These are phyloP conservation scores for Rugalucina vietnamica DNA, from an alignment of 2,888 invertebrate species.

Conservation along the genomic window DNA sequence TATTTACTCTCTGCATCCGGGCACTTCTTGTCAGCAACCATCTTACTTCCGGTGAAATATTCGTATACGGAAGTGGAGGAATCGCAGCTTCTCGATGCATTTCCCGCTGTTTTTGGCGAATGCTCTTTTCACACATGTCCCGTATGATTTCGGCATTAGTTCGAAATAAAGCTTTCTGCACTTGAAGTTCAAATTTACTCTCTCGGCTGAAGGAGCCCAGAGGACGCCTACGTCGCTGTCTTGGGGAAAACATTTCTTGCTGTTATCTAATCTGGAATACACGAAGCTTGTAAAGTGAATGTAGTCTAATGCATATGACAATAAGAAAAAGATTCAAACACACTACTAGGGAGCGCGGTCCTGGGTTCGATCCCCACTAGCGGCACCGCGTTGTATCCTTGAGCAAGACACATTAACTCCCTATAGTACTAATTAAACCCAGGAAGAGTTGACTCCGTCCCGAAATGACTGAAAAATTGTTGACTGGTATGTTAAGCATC, in stretches of 20 bases:
- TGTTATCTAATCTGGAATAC: not conserved
- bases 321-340: too few species aligned
- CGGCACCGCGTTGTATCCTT: too few species aligned
- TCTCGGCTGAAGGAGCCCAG: slow-evolving; percentile 58
- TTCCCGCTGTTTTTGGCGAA: slow-evolving; percentile 37
- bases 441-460: too few species aligned
- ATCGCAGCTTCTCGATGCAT: not conserved
- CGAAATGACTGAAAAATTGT: too few species aligned
- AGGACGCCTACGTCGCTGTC: slow-evolving; percentile 44
- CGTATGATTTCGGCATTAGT: slow-evolving; percentile 60
- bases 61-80: not conserved
- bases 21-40: slow-evolving; percentile 62
- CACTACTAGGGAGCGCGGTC: too few species aligned
- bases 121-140: slow-evolving; percentile 54
- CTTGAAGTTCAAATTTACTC: slow-evolving; percentile 62
- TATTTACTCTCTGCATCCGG: slow-evolving; percentile 61
- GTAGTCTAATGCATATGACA: too few species aligned
- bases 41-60: slow-evolving; percentile 51
- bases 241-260: slow-evolving; percentile 46
- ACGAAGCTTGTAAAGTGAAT: too few species aligned
- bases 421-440: too few species aligned
- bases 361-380: too few species aligned
- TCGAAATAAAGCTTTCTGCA: slow-evolving; percentile 65
- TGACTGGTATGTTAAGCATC: too few species aligned
- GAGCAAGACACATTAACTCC: too few species aligned